These are phyloP conservation scores for Gila robusta DNA, from an alignment of 2,797 vertebrate species.

Conservation along the genomic window DNA sequence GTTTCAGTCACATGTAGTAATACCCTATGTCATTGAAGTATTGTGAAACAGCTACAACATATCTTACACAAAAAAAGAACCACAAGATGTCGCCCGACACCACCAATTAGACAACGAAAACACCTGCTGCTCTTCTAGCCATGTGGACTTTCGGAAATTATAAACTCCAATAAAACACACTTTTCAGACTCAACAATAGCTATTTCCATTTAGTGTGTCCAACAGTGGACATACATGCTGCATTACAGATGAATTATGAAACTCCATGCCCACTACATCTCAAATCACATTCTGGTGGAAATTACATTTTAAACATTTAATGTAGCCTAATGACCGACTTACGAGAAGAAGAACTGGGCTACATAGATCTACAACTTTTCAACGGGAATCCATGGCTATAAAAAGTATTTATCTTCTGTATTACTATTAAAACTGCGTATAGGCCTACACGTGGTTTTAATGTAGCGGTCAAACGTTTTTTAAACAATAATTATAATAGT, in stretches of 20 bases:
- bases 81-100: conserved; percentile 51
- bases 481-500: too few relatives aligned
- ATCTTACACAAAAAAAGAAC: not conserved
- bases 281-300: not conserved
- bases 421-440: not conserved
- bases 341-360: too few relatives aligned
- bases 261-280: not conserved
- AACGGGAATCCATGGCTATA: not conserved
- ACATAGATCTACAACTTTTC: not conserved
- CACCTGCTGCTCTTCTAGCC: not conserved
- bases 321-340: not conserved
- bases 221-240: not conserved
- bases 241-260: not conserved
- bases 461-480: not conserved
- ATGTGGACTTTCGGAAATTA: not conserved
- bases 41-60: not conserved
- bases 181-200: not conserved
- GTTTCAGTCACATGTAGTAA: not conserved
- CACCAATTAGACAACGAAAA: not conserved
- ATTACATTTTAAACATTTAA: not conserved
- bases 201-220: too few relatives aligned
- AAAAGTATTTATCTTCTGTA: too few relatives aligned
- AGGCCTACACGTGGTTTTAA: not conserved
- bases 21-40: too few relatives aligned
- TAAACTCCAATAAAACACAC: not conserved